A percentile compares a stretch with the other conserved stretches of the same genome.
Evolutionary conservation across 2,113 vertebrate genomes (phyloP).

Genomic region (Archocentrus centrarchus): DNA sequence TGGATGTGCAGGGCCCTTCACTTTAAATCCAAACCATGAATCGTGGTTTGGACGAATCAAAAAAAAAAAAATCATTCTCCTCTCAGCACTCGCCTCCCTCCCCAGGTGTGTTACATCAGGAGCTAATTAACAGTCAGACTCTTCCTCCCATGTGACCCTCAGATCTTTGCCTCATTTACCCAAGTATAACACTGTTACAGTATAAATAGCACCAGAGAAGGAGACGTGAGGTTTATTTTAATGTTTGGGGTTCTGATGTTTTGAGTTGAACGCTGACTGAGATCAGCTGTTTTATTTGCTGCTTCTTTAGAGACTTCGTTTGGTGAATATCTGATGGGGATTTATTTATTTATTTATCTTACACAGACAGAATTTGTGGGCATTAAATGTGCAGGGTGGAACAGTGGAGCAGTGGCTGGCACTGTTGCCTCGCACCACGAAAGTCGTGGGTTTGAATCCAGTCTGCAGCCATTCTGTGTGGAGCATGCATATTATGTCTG

Average conservation of each 20-base stretch:
- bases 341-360: neutral
- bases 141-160: conserved; percentile 29
- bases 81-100: conserved; percentile 18
- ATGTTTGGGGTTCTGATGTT: conserved; percentile 17
- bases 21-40: neutral
- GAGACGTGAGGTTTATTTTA: conserved; percentile 21
- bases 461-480: neutral
- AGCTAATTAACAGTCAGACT: conserved; percentile 47
- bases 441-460: neutral
- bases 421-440: neutral
- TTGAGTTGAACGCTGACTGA: neutral
- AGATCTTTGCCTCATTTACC: conserved; percentile 36
- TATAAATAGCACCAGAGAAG: neutral
- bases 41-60: neutral
- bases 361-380: neutral
- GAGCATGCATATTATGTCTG: neutral
- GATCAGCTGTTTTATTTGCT: neutral
- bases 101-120: conserved; percentile 59
- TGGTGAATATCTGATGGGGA: neutral
- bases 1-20: neutral
- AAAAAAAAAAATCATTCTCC: neutral
- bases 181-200: conserved; percentile 11
- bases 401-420: accelerated
- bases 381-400: neutral
- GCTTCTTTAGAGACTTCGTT: neutral